A percentile compares a stretch with the other conserved stretches of the same genome.
Evolutionary conservation across 2,113 vertebrate genomes (phyloP).

Genomic region (Sylvietta virens): DNA sequence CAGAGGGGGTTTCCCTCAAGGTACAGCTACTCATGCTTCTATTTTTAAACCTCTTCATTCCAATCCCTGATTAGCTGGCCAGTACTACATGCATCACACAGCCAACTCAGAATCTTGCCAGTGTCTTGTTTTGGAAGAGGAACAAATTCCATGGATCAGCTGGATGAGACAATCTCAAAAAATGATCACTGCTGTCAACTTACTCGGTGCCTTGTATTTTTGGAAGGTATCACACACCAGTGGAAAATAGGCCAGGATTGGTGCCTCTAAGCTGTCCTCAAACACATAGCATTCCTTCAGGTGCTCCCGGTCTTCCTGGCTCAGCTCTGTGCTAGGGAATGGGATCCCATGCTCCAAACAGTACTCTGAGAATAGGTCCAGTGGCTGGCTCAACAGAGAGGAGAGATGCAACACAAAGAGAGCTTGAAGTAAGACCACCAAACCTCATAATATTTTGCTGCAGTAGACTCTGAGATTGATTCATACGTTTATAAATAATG

Average conservation of each 20-base stretch:
- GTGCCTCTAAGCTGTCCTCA: constrained; percentile 45
- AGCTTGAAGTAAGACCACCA: not conserved
- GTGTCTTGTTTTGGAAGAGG: not conserved
- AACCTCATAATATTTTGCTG: not conserved
- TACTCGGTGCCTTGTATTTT: constrained; percentile 77
- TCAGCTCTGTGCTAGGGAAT: constrained; percentile 60
- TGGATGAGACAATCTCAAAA: not conserved
- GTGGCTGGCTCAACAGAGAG: constrained; percentile 45
- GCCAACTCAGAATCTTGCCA: not conserved
- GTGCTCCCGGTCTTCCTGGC: constrained; percentile 36
- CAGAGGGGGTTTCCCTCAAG: not conserved
- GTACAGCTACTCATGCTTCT: not conserved
- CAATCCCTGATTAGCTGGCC: not conserved
- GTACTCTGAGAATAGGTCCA: constrained; percentile 72
- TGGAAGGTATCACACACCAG: constrained; percentile 74
- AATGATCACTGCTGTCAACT: not conserved
- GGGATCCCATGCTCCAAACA: constrained; percentile 68
- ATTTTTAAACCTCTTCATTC: not conserved
- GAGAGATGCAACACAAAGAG: not conserved
- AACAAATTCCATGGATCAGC: not conserved
- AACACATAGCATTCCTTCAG: constrained; percentile 78
- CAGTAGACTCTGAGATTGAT: not conserved
- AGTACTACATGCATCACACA: not conserved
- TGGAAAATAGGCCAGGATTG: constrained; percentile 72
- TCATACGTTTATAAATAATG: not conserved